A percentile compares a stretch with the other conserved stretches of the same genome.
Evolutionary conservation across 2,113 vertebrate species (phyloP).

Genomic region (Tupaia chinensis): DNA sequence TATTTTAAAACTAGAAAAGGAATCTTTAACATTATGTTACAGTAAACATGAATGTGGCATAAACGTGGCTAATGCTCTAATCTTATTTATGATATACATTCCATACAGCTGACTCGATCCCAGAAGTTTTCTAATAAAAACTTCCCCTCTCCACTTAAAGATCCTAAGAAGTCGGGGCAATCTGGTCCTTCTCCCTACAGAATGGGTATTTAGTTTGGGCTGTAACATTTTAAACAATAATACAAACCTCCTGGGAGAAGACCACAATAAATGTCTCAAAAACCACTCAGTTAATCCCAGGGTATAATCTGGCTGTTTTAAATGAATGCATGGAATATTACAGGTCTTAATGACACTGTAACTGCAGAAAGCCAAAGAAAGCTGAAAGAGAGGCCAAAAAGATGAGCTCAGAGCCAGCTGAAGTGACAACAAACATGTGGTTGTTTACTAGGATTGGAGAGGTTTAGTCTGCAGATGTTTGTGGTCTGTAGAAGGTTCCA

Average conservation of each 20-base stretch:
- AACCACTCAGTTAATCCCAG: slow-evolving; percentile 89
- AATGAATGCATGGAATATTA: slow-evolving; percentile 89
- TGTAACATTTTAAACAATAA: slow-evolving; percentile 88
- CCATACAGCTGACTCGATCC: slow-evolving; percentile 56
- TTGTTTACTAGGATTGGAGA: slow-evolving; percentile 85
- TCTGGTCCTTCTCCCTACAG: slow-evolving; percentile 72
- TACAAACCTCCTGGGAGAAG: slow-evolving; percentile 87
- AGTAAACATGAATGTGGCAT: slow-evolving; percentile 75
- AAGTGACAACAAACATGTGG: slow-evolving; percentile 89
- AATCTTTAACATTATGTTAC: slow-evolving; percentile 76
- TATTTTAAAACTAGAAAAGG: slow-evolving; percentile 71
- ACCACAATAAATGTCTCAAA: slow-evolving; percentile 88
- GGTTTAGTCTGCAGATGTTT: slow-evolving; percentile 86
- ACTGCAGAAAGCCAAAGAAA: slow-evolving; percentile 86
- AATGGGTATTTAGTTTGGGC: slow-evolving; percentile 86
- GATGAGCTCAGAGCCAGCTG: slow-evolving; percentile 87
- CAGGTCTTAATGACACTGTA: slow-evolving; percentile 87
- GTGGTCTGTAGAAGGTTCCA: slow-evolving; percentile 85
- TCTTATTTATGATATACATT: slow-evolving; percentile 77
- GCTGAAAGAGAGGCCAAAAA: slow-evolving; percentile 86
- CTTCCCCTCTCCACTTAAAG: slow-evolving; percentile 71
- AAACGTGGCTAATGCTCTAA: slow-evolving; percentile 76
- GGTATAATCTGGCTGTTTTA: slow-evolving; percentile 88
- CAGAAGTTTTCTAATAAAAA: slow-evolving; percentile 62
- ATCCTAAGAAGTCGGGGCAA: slow-evolving; percentile 68